These are phyloP conservation scores for Epinephelus cyanopodus DNA, from an alignment of 2,113 vertebrate species.

Conservation along the genomic window DNA sequence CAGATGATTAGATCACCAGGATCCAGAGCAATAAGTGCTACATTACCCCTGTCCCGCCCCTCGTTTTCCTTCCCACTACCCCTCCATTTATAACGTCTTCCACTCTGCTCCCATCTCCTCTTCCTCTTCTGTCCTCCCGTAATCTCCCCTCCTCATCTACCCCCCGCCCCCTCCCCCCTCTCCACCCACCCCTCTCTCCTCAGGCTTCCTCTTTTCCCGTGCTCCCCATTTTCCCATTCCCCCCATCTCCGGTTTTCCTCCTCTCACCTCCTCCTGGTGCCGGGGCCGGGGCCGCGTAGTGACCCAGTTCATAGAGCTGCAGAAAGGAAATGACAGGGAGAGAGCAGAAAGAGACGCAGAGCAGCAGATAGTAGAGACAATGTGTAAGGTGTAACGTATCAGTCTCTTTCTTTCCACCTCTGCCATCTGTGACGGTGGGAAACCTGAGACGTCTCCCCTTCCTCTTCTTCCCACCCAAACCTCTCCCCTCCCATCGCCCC, in stretches of 20 bases:
- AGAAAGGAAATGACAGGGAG: conserved; percentile 52
- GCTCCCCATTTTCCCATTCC: conserved; percentile 11
- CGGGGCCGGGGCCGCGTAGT: conserved; percentile 42
- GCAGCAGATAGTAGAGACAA: conserved; percentile 76
- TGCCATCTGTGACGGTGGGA: conserved; percentile 83
- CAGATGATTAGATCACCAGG: conserved; percentile 73
- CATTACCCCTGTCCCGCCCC: conserved; percentile 59
- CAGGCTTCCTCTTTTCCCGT: conserved; percentile 25
- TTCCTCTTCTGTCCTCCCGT: conserved; percentile 44
- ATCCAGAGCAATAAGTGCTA: conserved; percentile 72
- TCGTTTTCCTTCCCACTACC: conserved; percentile 51
- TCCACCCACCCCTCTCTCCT: conserved; percentile 4
- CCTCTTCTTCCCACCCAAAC: conserved; percentile 65
- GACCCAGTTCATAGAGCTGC: conserved; percentile 79
- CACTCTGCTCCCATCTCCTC: conserved; percentile 39
- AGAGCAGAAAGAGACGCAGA: conserved; percentile 63
- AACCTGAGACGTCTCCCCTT: conserved; percentile 78
- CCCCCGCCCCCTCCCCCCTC: background rate
- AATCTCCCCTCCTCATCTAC: conserved; percentile 45
- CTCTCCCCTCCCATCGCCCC: conserved; percentile 4
- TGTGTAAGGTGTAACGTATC: conserved; percentile 80
- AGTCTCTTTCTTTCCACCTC: conserved; percentile 76
- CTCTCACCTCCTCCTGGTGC: conserved; percentile 41
- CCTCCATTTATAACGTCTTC: conserved; percentile 70
- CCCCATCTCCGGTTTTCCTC: conserved; percentile 14